Base-by-base conservation (phyloP, 2,888 invertebrate genomes). In the Rhorus exstirpatorius region DNA sequence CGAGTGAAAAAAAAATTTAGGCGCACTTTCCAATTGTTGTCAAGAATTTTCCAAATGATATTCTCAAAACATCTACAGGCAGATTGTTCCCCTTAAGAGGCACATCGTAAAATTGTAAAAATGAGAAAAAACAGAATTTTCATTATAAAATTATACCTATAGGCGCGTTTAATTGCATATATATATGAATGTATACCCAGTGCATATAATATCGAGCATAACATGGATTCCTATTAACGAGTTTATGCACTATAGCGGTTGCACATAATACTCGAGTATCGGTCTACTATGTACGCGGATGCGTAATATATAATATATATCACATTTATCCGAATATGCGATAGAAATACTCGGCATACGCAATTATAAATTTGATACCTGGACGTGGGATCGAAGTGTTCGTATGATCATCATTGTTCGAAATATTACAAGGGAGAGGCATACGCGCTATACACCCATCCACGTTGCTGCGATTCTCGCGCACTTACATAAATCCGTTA, bases 331-430 rank as follows among this genome's bases (percentile, higher is more conserved):
- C 3, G 31, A 19, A 51, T 12, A 21, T 10, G 51, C 51, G 21
- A 21, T 6, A 17, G 24, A 35, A 38, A 21, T 51, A 26, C 26
- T 53, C 21, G 65, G 38, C 65, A 21, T 63, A 55, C 74, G 44
- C 55, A 75, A 75, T 65, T 75, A 75, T 75, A 75, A 75, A 75
- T 55, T 76, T 46, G 41, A 58, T 63, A 14, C 53, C 17, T n/a
- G 1, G 44, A 14, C 12, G n/a, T n/a, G 44, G 4, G 21, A 72
- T 21, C 44, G 14, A n/a, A 21, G 41, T 38, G 24, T 44, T 75
- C 24, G 58, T 58, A 58, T 60, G n/a, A 38, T 35, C 46, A 58
- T 75, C 35, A 58, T 58, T 63, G 61, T 51, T 58, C 58, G 17
- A 26, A 19, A 46, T 58, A 58, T 58, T 58, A 46, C 49, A 76